Base-by-base conservation (phyloP, 2,888 invertebrate genomes). In the Neelides folsomi region DNA sequence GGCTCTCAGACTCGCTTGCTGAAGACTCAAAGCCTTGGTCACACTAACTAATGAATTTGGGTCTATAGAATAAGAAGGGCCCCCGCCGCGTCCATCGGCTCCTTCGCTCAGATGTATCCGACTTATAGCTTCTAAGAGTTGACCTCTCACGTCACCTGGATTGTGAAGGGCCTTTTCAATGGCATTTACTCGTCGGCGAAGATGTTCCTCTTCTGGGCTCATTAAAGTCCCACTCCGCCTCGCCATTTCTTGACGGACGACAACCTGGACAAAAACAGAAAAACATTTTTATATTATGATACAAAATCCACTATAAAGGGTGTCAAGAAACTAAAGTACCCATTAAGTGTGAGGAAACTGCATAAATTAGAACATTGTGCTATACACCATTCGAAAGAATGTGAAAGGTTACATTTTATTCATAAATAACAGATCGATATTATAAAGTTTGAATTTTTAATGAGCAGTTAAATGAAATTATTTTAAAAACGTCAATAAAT, bases 111-210 rank as follows among this genome's bases (percentile, higher is more conserved):
- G 73, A 46, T 75, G 73, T 65, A 92, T 82, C 62, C 89, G 88
- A 13, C 92, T 87, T 60, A 92, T 75, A 66, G 94, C 73, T 73
- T 94, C 93, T 70, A 87, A 89, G 51, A 94, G 75, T 49, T 90
- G 83, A 53, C 92, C 87, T 72, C 90, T 92, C 68, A 88, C 89
- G 63, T 94, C 86, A 39, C 90, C 88, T 34, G 94, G 93, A 12
- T 87, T 84, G 64, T 88, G 86, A 15, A 95, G 78, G 66, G 92
- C 84, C 0, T 84, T 79, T 55, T 88, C 82, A 68, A 94, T 79
- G 50, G 83, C 81, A 71, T 94, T 90, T 44, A 94, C 75, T 60
- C 86, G 82, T 47, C 86, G 86, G 47, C 87, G 77, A n/a, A 90
- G 73, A 9, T 83, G 79, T 70, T 94, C 94, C 70, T 95, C 95